Evolutionary conservation across 2,113 vertebrate genomes (phyloP).

Genomic region (Blennius ocellaris): DNA sequence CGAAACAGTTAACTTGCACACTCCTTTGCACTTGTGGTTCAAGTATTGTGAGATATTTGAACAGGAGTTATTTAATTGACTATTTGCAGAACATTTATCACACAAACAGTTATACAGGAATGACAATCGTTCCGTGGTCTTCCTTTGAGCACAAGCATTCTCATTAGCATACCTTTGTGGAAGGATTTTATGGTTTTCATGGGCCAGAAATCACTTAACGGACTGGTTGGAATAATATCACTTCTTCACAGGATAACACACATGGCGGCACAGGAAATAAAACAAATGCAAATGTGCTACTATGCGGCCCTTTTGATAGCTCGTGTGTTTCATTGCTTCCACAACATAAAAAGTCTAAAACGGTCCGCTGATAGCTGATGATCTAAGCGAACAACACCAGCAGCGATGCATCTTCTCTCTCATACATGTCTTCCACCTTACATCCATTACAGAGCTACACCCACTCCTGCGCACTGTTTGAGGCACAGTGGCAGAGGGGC

Average conservation of each 20-base stretch:
- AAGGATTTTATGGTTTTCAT: conserved; percentile 7
- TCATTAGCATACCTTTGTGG: conserved; percentile 21
- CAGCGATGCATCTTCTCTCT: conserved; percentile 18
- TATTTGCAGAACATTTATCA: neutral
- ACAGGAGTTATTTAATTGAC: neutral
- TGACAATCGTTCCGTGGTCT: conserved; percentile 4
- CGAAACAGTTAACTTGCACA: no score
- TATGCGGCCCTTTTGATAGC: neutral
- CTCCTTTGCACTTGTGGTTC: no score
- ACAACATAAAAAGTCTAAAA: conserved; percentile 21
- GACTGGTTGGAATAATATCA: conserved; percentile 1
- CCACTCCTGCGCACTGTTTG: conserved; percentile 34
- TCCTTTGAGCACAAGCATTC: neutral
- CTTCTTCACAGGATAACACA: conserved; percentile 3
- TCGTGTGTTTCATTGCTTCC: neutral
- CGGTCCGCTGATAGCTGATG: conserved; percentile 18
- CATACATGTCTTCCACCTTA: conserved; percentile 15
- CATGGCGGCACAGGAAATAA: conserved; percentile 1
- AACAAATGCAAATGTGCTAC: conserved; percentile 3
- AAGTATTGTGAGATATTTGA: conserved; percentile 10
- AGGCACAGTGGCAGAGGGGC: conserved; percentile 24
- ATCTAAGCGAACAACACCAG: conserved; percentile 27
- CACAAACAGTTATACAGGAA: neutral
- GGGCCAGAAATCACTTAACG: neutral
- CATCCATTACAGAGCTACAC: conserved; percentile 34